These are phyloP conservation scores for Folsomia candida DNA, from an alignment of 2,888 invertebrate species.

Conservation along the genomic window DNA sequence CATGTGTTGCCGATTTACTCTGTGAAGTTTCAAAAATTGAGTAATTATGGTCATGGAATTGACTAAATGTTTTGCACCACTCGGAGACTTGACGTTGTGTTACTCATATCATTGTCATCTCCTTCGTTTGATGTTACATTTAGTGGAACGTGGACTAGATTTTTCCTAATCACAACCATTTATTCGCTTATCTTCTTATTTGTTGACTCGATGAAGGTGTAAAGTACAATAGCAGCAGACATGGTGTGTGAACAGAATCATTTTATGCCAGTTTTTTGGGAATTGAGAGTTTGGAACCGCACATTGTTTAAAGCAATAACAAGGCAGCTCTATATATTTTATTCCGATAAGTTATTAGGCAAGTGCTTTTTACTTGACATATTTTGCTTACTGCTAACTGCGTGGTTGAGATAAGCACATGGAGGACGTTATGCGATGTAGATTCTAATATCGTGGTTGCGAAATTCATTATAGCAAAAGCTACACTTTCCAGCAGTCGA, in stretches of 20 bases:
- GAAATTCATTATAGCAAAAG: background rate
- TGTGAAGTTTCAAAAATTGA: background rate
- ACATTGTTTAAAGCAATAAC: background rate
- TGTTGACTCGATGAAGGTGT: background rate
- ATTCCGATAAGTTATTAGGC: background rate
- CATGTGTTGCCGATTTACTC: background rate
- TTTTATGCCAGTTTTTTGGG: background rate
- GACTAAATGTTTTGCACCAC: background rate
- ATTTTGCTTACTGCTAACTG: background rate
- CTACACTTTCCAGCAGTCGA: background rate
- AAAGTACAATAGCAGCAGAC: background rate
- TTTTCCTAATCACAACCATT: background rate
- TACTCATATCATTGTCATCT: background rate
- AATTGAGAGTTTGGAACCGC: background rate
- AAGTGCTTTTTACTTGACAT: background rate
- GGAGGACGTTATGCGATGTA: background rate
- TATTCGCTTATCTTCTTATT: background rate
- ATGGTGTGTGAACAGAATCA: too few relatives aligned
- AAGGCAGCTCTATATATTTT: background rate
- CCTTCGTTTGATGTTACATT: background rate
- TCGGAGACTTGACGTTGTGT: background rate
- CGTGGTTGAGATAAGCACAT: background rate
- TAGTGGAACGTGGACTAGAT: background rate
- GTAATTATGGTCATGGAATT: background rate
- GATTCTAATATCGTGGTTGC: background rate